phyloP scores from a whole-genome alignment of 1,140 invertebrate genomes.

The Lepidotrigona ventralis region DNA sequence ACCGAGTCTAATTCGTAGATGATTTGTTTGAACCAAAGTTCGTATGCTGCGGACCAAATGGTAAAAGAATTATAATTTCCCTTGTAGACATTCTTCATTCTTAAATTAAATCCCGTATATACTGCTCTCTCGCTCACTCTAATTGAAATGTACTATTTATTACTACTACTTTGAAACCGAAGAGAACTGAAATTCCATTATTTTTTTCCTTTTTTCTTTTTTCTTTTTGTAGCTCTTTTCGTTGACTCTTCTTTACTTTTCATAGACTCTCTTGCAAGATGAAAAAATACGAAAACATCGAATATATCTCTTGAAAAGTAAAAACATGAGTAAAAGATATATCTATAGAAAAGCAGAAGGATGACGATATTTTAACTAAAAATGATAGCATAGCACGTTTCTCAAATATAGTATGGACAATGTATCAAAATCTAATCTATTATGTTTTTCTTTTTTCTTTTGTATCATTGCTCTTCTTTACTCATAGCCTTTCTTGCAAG shows the following conservation, averaged over 20 bases:
- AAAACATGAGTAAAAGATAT: too few species aligned
- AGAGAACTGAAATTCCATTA: neutral
- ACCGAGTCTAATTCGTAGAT: constrained; percentile 98
- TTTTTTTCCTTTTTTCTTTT: neutral
- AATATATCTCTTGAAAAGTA: too few species aligned
- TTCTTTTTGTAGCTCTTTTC: too few species aligned
- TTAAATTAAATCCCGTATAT: neutral
- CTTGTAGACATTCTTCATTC: neutral
- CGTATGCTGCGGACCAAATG: constrained; percentile 88
- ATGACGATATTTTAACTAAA: neutral
- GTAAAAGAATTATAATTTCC: neutral
- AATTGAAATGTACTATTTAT: neutral
- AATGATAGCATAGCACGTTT: too few species aligned
- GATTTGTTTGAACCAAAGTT: constrained; percentile 99
- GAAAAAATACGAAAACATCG: too few species aligned
- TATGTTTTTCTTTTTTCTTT: too few species aligned
- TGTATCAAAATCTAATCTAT: too few species aligned
- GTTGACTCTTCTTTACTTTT: neutral
- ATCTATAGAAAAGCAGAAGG: too few species aligned
- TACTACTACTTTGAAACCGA: neutral
- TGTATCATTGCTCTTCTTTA: neutral
- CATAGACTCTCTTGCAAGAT: neutral
- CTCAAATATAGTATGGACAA: too few species aligned
- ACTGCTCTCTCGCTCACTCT: neutral
- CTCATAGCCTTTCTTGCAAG: neutral